Base-by-base conservation (phyloP, 2,113 vertebrate species). In the Progne subis region DNA sequence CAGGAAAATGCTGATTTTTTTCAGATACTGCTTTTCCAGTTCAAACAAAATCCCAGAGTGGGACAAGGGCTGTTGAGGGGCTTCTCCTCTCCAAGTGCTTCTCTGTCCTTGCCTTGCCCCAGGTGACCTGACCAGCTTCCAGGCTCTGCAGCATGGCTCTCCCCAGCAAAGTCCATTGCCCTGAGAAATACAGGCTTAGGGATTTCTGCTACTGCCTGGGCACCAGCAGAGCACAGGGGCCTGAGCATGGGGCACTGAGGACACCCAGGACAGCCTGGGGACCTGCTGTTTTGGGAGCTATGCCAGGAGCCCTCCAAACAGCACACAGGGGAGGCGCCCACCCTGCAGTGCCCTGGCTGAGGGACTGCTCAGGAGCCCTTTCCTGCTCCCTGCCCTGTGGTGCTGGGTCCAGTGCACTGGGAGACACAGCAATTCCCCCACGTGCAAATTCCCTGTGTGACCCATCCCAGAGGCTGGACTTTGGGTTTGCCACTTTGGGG, bases 181-280 rank as follows among this genome's bases (percentile, higher is more conserved):
- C 50, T 53, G 28, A 47, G 60, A 53, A 90, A 53, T 18, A 4
- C 47, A 88, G 39, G 28, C 28, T 75, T 15, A 17, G 39, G 18
- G 34, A 9, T 93, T 74, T 28, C 21, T 80, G 12, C 32, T 59
- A 4, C 41, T 85, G 59, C 34, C 55, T 2, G 2, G 47, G 15
- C 59, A 32, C 41, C 5, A 11, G 39, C 64, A 85, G 43, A 85
- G 56, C 2, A 2, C 43, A 31, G 37, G 4, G 6, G 3, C 6
- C 50, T 44, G 37, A 37, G 50, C 0, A 0, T 44, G 80, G 46
- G 71, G 81, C 47, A 37, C 31, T 2, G 8, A 75, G 79, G 12
- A 26, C 9, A 5, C 20, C 63, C 43, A 55, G 82, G 24, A n/a
- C 50, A 56, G 24, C 14, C 57, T 57, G 56, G 28, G 49, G 20